Base-by-base conservation (phyloP, 1,140 invertebrate genomes). In the Drosophila sucinea region DNA sequence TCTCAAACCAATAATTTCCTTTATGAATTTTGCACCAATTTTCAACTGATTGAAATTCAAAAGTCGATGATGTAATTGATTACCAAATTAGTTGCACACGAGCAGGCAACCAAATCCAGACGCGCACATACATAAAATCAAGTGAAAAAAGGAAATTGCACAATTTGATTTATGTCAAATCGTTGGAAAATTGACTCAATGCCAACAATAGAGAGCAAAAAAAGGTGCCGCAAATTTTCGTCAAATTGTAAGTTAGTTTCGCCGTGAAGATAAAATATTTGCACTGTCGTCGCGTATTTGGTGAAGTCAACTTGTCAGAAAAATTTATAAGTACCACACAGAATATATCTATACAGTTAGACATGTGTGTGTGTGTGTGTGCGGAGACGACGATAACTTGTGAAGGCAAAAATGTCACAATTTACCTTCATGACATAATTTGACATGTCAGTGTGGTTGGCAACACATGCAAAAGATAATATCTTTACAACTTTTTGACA, bases 101-200 rank as follows among this genome's bases (percentile, higher is more conserved):
- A 79, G 41, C 70, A 63, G 66, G 25, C 66, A 67, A 32, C n/a
- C 47, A 29, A 67, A 67, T 65, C 65, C 65, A 79, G 64, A 40
- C 25, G 3, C 56, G 25, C 40, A 56, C 38, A 62, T 60, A 66
- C 65, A 66, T 41, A 60, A 44, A 10, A 27, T 10, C 1, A 3
- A 40, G 29, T 17, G 23, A 61, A 72, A 58, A 38, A 70, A 72
- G 73, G 73, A 73, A 65, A 68, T 62, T 70, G 73, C 70, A 73
- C 75, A 82, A 82, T 78, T 82, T 82, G 80, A 82, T 82, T 81
- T 82, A 38, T 78, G 79, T 78, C 71, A 64, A 55, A 27, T 35
- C 33, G 44, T 51, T n/a, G 35, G 35, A 51, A 73, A 68, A 73
- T 73, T 60, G 68, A 29, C 63, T 54, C 70, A 69, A 66, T 32